phyloP scores from a whole-genome alignment of 2,797 vertebrate genomes.

The Mus spretus region DNA sequence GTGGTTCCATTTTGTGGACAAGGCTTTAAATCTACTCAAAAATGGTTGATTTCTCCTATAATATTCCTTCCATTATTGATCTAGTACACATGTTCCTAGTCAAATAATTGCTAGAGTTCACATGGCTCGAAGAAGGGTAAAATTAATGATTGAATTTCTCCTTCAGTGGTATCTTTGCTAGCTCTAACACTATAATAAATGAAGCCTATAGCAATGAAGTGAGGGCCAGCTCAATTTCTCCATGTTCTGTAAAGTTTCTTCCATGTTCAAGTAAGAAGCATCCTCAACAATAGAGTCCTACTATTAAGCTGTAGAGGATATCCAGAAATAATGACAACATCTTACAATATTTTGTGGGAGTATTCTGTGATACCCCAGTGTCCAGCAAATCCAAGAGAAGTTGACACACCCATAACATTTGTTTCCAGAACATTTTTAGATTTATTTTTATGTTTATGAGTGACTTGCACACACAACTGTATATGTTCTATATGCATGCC shows the following conservation, averaged over 20 bases:
- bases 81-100: neutral
- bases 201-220: neutral
- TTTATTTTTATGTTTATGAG: neutral
- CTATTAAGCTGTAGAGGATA: neutral
- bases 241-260: neutral
- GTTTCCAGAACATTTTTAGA: neutral
- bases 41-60: neutral
- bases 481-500: too few relatives aligned
- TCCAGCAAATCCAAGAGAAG: neutral
- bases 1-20: neutral
- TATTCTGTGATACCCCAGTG: neutral
- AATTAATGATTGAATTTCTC: neutral
- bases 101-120: neutral
- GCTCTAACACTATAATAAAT: neutral
- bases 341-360: neutral
- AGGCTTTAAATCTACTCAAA: neutral
- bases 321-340: neutral
- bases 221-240: neutral
- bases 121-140: neutral
- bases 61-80: neutral
- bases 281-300: neutral
- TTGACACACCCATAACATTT: neutral
- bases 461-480: neutral
- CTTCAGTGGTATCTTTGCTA: neutral
- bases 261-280: neutral